Evolutionary conservation across 2,888 invertebrate genomes (phyloP).

Genomic region (Caprella mutica): DNA sequence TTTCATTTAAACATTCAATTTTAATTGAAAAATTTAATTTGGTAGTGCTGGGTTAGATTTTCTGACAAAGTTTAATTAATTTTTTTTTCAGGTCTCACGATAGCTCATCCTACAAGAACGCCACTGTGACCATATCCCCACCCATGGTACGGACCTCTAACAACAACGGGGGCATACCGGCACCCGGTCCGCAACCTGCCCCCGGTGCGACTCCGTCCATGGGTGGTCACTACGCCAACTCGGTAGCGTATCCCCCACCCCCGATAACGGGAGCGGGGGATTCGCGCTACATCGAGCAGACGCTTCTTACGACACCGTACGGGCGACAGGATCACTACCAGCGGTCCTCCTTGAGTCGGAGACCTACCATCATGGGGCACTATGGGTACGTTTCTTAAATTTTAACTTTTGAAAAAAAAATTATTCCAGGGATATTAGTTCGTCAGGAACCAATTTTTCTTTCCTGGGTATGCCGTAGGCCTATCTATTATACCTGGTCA

Average conservation of each 20-base stretch:
- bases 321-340: neutral
- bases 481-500: no score
- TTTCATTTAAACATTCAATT: neutral
- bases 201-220: slow-evolving; percentile 1
- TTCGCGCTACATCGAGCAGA: slow-evolving; percentile 1
- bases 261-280: neutral
- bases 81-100: neutral
- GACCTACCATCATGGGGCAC: slow-evolving; percentile 14
- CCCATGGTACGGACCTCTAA: neutral
- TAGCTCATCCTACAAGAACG: neutral
- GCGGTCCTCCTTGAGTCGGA: neutral
- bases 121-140: slow-evolving; percentile 4
- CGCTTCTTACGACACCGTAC: neutral
- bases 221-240: neutral
- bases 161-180: neutral
- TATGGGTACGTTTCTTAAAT: slow-evolving; percentile 9
- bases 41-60: neutral
- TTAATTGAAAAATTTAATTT: neutral
- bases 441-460: no score
- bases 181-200: slow-evolving; percentile 3
- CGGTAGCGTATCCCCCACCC: slow-evolving; percentile 5
- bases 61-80: neutral
- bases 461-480: no score
- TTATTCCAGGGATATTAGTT: no score
- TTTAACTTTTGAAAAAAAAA: no score